These are phyloP conservation scores for Chalcosyrphus nemorum DNA, from an alignment of 2,888 invertebrate genomes.

Conservation along the genomic window DNA sequence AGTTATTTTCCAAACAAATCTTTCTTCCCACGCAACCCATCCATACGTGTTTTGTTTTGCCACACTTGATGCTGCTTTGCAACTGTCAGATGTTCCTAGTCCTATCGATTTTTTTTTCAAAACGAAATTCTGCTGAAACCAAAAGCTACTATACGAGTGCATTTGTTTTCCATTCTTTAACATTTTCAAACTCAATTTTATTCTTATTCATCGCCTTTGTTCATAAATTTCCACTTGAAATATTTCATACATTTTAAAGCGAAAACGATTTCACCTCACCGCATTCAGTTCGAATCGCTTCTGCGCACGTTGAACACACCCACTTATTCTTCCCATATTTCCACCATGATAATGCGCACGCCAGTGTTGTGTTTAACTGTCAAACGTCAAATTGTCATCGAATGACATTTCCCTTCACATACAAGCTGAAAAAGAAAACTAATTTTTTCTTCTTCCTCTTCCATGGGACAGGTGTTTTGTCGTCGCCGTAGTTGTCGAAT, in stretches of 20 bases:
- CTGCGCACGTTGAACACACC: slow-evolving; percentile 67
- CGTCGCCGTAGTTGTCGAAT: too few relatives aligned
- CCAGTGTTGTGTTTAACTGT: slow-evolving; percentile 46
- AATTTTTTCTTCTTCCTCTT: background rate
- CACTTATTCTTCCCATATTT: slow-evolving; percentile 38
- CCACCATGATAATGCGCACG: slow-evolving; percentile 49
- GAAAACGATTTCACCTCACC: slow-evolving; percentile 16
- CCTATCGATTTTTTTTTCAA: background rate
- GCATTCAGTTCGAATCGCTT: background rate
- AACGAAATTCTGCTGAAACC: background rate
- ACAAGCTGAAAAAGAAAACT: background rate
- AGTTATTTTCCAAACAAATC: too few relatives aligned
- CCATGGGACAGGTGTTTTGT: slow-evolving; percentile 55
- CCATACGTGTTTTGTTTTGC: background rate
- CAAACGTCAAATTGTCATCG: slow-evolving; percentile 10
- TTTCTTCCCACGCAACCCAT: background rate
- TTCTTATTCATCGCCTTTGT: too few relatives aligned
- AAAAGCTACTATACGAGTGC: too few relatives aligned
- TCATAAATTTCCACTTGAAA: background rate
- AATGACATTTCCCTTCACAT: slow-evolving; percentile 31
- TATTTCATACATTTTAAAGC: background rate
- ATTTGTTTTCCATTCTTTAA: background rate
- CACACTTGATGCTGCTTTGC: background rate
- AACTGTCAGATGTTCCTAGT: background rate
- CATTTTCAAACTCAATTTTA: too few relatives aligned